Evolutionary conservation across 2,888 invertebrate species (phyloP).

Genomic region (Dryococelus australis): DNA sequence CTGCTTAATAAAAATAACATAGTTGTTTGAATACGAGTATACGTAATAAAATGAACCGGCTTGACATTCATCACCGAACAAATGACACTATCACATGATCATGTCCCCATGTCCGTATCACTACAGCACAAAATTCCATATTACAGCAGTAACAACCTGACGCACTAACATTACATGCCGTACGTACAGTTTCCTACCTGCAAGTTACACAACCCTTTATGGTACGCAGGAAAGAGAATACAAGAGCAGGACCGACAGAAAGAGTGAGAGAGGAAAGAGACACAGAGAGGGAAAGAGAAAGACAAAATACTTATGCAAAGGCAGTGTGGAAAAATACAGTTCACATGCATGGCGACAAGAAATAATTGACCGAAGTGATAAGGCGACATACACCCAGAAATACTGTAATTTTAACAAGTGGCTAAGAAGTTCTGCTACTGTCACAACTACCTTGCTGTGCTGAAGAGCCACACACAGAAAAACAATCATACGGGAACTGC

Average conservation of each 20-base stretch:
- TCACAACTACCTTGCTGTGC: background rate
- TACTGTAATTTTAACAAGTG: background rate
- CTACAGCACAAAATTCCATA: too few species aligned
- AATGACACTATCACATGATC: too few species aligned
- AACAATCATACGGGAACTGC: too few species aligned
- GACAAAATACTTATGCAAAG: background rate
- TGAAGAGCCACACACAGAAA: background rate
- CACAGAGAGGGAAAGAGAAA: too few species aligned
- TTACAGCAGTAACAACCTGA: too few species aligned
- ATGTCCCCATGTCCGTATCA: too few species aligned
- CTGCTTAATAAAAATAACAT: too few species aligned
- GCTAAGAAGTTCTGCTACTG: background rate
- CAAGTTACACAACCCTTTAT: background rate
- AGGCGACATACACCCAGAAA: background rate
- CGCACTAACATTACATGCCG: too few species aligned
- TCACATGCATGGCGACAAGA: background rate
- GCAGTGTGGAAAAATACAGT: background rate
- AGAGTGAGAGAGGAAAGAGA: background rate
- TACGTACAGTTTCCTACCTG: too few species aligned
- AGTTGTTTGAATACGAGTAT: too few species aligned
- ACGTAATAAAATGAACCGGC: too few species aligned
- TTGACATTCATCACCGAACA: too few species aligned
- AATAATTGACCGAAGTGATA: slow-evolving; percentile 29
- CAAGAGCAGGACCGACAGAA: background rate
- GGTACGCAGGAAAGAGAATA: background rate